These are phyloP conservation scores for Phortica variegata DNA, from an alignment of 1,140 invertebrate species.

Conservation along the genomic window DNA sequence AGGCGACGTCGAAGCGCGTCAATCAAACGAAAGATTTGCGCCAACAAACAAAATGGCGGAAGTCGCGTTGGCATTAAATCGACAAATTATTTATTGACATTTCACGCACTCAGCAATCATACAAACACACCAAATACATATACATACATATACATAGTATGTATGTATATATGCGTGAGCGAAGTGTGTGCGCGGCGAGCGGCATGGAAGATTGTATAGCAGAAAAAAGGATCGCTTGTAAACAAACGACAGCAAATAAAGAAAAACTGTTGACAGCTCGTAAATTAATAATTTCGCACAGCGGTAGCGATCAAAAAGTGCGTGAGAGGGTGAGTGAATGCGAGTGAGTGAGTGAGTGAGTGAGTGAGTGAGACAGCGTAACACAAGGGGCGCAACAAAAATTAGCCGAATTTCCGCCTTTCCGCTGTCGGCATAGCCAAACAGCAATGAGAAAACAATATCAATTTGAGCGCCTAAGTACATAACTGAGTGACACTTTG, in stretches of 20 bases:
- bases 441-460: no score
- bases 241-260: constrained; percentile 18
- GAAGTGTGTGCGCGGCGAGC: no score
- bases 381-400: constrained; percentile 23
- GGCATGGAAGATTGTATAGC: no score
- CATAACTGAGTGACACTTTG: constrained; percentile 35
- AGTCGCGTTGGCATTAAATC: no score
- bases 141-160: no score
- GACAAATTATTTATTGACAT: no score
- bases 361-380: constrained; percentile 3
- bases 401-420: constrained; percentile 51
- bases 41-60: no score
- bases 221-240: constrained; percentile 3
- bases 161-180: no score
- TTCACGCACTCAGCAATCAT: no score
- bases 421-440: constrained; percentile 25
- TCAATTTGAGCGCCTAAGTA: constrained; percentile 5
- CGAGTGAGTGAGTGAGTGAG: constrained; percentile 4
- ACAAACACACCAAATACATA: no score
- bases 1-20: no score
- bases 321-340: constrained; percentile 1
- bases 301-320: constrained; percentile 4
- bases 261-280: constrained; percentile 53
- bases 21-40: no score
- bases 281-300: constrained; percentile 51